phyloP scores from a whole-genome alignment of 2,888 invertebrate species.

The Microplitis manilae region DNA sequence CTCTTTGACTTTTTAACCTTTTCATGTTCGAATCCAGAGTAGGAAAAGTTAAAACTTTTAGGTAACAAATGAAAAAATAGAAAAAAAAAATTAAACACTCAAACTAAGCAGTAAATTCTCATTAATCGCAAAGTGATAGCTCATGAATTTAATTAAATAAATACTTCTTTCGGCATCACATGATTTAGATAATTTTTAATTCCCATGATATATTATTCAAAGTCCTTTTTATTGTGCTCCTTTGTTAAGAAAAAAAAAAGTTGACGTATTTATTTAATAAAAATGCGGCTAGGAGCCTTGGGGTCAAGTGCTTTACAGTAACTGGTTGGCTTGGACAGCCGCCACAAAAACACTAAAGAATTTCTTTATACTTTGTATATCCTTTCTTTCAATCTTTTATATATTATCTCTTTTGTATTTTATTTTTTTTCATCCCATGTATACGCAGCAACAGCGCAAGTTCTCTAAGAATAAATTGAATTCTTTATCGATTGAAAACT shows the following conservation, averaged over 20 bases:
- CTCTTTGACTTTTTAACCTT: background rate
- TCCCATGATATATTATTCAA: no score
- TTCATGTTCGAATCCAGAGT: slow-evolving; percentile 5
- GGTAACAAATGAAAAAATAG: no score
- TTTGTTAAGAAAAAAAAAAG: background rate
- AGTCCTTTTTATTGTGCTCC: background rate
- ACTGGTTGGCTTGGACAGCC: slow-evolving; percentile 40
- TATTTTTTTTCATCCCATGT: slow-evolving; percentile 24
- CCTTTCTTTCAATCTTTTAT: slow-evolving; percentile 29
- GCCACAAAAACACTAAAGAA: slow-evolving; percentile 45
- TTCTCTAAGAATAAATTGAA: slow-evolving; percentile 45
- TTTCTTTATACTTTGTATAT: slow-evolving; percentile 48
- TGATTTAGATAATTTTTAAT: no score
- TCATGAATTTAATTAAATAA: background rate
- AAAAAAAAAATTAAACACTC: no score
- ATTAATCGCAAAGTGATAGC: no score
- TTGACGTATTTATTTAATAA: slow-evolving; percentile 45
- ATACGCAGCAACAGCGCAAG: slow-evolving; percentile 13
- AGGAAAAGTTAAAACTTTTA: no score
- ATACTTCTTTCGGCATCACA: background rate
- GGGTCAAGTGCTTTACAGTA: slow-evolving; percentile 37
- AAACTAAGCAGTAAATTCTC: no score
- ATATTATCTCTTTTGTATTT: slow-evolving; percentile 29
- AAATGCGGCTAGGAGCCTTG: slow-evolving; percentile 32
- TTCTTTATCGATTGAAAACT: slow-evolving; percentile 40